These are phyloP conservation scores for Arrhamphus sclerolepis DNA, from an alignment of 2,797 vertebrate genomes.

Conservation along the genomic window DNA sequence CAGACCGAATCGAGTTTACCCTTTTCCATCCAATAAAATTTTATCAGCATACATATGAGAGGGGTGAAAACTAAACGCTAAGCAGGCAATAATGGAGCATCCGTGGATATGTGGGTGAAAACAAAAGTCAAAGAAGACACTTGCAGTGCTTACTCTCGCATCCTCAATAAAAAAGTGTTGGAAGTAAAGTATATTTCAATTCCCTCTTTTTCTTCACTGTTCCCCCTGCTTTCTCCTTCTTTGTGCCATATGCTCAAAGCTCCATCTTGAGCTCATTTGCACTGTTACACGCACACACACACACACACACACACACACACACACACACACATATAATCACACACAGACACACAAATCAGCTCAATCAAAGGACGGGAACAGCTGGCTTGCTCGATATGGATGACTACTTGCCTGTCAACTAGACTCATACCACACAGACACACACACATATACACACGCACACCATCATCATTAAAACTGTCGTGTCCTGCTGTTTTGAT, in stretches of 20 bases:
- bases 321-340: slow-evolving; percentile 33
- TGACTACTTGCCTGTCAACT: slow-evolving; percentile 77
- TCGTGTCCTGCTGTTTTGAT: slow-evolving; percentile 49
- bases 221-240: slow-evolving; percentile 55
- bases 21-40: slow-evolving; percentile 40
- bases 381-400: slow-evolving; percentile 80
- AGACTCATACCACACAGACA: slow-evolving; percentile 48
- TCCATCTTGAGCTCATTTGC: slow-evolving; percentile 74
- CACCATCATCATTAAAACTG: slow-evolving; percentile 37
- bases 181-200: slow-evolving; percentile 64
- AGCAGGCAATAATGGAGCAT: slow-evolving; percentile 28
- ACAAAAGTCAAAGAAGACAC: slow-evolving; percentile 54
- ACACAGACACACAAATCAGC: slow-evolving; percentile 35
- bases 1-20: slow-evolving; percentile 32
- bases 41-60: slow-evolving; percentile 40
- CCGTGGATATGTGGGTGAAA: slow-evolving; percentile 51
- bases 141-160: slow-evolving; percentile 30
- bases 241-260: slow-evolving; percentile 80
- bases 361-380: slow-evolving; percentile 77
- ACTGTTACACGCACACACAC: slow-evolving; percentile 47
- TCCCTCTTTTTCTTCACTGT: slow-evolving; percentile 37
- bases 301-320: slow-evolving; percentile 34
- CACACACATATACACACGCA: slow-evolving; percentile 23
- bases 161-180: slow-evolving; percentile 38
- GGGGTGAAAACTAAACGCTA: slow-evolving; percentile 29